These are phyloP conservation scores for Vireo altiloquus DNA, from an alignment of 2,113 vertebrate species.

Conservation along the genomic window DNA sequence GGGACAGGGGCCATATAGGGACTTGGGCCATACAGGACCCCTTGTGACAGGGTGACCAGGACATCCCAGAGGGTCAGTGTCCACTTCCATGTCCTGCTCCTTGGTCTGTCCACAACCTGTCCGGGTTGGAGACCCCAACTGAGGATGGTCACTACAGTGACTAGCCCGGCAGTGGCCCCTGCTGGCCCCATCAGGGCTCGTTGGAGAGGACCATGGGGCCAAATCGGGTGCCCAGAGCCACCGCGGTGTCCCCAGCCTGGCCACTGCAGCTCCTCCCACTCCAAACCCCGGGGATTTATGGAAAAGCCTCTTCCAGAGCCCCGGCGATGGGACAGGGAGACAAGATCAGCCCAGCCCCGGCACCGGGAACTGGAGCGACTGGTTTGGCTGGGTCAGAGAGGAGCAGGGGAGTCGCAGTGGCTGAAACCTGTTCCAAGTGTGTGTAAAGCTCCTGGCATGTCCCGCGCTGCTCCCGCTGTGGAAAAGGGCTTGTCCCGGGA, in stretches of 20 bases:
- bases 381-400: conserved; percentile 37
- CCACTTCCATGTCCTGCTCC: rapidly evolving
- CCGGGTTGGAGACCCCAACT: rapidly evolving
- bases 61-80: neutral
- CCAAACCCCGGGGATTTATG: neutral
- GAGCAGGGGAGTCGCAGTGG: neutral
- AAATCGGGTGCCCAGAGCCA: neutral
- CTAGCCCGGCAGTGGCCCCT: neutral
- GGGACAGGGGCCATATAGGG: neutral
- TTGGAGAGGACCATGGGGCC: rapidly evolving
- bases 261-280: neutral
- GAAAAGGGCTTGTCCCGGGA: neutral
- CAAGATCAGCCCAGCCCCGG: neutral
- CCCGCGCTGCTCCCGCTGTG: neutral
- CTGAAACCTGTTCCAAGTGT: conserved; percentile 29
- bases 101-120: neutral
- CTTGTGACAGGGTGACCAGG: rapidly evolving
- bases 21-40: neutral
- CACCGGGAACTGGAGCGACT: conserved; percentile 28
- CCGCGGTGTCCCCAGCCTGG: rapidly evolving
- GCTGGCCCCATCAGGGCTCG: rapidly evolving
- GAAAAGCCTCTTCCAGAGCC: neutral
- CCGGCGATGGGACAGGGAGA: neutral
- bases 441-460: conserved; percentile 24
- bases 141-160: rapidly evolving